Base-by-base conservation (phyloP, 2,888 invertebrate genomes). In the Nymphalis urticae region DNA sequence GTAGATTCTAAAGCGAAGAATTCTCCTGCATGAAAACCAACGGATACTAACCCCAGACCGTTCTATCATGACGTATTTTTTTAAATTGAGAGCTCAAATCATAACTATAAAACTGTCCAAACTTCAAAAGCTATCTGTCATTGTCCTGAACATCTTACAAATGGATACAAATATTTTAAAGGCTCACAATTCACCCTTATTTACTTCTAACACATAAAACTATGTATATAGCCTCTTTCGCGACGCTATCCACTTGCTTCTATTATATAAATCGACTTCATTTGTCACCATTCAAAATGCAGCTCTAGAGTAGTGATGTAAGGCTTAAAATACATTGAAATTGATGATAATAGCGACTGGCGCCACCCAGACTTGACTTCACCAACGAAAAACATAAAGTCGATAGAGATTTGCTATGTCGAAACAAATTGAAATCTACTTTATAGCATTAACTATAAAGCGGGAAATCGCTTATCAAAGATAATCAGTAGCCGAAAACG, bases 301-400 rank as follows among this genome's bases (percentile, higher is more conserved):
- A 19, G 24, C 69, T 51, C 64, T 69, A 68, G 0, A 0, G 9
- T 2, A 3, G 10, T 0, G 7, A 0, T 0, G 53, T 72, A 74
- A 24, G 58, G 65, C 58, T 51, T n/a, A 61, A 70, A 73, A 60
- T 74, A 9, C 17, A 36, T 64, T 53, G 7, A 56, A 32, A 19
- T 16, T 48, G 17, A 51, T 56, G 19, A 13, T 62, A 50, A 53
- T 53, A 69, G 53, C 51, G 50, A 67, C 76, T 78, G 84, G 83
- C 83, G 83, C 83, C 85, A 85, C 83, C 85, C 84, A 83, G 84
- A 83, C 84, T 81, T 71, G 73, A 77, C 78, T 80, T 68, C 81
- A 80, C 82, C 79, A 80, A 75, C 78, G 79, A 79, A 81, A 82
- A 82, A 80, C 81, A 80, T 79, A 77, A 58, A 78, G 77, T 74